Conservation (phyloP, 2,888 invertebrate species). For the Choristoneura rosaceana region DNA sequence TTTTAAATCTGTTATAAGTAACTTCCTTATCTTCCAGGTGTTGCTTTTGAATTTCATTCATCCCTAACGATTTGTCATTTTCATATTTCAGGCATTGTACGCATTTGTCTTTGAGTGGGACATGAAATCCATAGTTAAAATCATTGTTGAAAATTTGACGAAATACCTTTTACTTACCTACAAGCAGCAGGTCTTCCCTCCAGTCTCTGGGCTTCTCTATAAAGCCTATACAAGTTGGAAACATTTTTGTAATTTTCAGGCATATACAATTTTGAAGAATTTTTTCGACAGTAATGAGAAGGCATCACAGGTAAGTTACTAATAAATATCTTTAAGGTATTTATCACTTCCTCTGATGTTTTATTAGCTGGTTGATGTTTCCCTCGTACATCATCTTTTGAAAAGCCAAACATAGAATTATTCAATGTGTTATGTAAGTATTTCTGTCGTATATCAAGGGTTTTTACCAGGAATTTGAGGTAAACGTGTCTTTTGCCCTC, state of each 20-base stretch:
- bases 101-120: background rate
- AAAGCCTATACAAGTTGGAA: background rate
- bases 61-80: background rate
- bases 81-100: background rate
- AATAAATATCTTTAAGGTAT: background rate
- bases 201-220: background rate
- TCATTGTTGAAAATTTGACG: background rate
- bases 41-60: background rate
- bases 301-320: background rate
- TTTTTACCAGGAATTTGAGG: background rate
- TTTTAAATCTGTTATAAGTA: background rate
- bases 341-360: background rate
- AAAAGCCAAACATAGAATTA: background rate
- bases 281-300: background rate
- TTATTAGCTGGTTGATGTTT: background rate
- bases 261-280: background rate
- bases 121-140: background rate
- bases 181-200: background rate
- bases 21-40: background rate
- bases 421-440: background rate
- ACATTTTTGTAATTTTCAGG: background rate
- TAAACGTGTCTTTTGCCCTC: background rate
- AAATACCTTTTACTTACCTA: background rate
- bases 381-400: background rate
- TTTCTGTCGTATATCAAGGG: background rate